phyloP scores from a whole-genome alignment of 2,888 invertebrate species.

The Erynnis tages region DNA sequence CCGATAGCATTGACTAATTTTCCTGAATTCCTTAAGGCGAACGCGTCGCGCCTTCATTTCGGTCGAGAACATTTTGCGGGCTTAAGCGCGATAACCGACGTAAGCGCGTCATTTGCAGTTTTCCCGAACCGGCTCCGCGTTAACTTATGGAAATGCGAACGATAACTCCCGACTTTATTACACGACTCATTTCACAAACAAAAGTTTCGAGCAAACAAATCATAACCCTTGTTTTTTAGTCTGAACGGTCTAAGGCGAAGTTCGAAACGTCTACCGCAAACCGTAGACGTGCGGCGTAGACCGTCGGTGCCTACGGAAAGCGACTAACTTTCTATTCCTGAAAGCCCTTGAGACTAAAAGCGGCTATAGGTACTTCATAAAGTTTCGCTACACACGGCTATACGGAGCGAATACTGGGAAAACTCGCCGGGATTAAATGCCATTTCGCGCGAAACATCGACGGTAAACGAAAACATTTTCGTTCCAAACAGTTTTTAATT shows the following conservation, averaged over 20 bases:
- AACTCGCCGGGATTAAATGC: constrained; percentile 16
- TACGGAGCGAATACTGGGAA: constrained; percentile 20
- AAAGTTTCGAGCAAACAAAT: constrained; percentile 56
- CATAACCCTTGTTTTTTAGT: constrained; percentile 50
- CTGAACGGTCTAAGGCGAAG: constrained; percentile 42
- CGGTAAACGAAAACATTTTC: constrained; percentile 31
- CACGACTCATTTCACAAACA: constrained; percentile 40
- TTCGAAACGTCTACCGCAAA: constrained; percentile 51
- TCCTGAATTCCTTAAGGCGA: constrained; percentile 62
- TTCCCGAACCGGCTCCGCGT: constrained; percentile 40
- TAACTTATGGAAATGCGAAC: constrained; percentile 50
- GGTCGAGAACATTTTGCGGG: constrained; percentile 61
- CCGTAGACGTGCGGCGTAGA: constrained; percentile 34
- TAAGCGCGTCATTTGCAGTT: constrained; percentile 72
- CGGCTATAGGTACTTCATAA: constrained; percentile 39
- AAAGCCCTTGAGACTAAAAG: constrained; percentile 47
- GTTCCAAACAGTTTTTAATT: constrained; percentile 37
- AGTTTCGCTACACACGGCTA: constrained; percentile 33
- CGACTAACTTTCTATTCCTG: constrained; percentile 46
- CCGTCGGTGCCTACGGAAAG: constrained; percentile 28
- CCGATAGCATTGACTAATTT: constrained; percentile 77
- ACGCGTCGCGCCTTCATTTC: constrained; percentile 63
- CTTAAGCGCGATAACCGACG: constrained; percentile 59
- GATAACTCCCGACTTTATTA: constrained; percentile 53
- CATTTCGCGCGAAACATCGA: constrained; percentile 17